Evolutionary conservation across 2,888 invertebrate species (phyloP).

Genomic region (Orthonychiurus folsomi): DNA sequence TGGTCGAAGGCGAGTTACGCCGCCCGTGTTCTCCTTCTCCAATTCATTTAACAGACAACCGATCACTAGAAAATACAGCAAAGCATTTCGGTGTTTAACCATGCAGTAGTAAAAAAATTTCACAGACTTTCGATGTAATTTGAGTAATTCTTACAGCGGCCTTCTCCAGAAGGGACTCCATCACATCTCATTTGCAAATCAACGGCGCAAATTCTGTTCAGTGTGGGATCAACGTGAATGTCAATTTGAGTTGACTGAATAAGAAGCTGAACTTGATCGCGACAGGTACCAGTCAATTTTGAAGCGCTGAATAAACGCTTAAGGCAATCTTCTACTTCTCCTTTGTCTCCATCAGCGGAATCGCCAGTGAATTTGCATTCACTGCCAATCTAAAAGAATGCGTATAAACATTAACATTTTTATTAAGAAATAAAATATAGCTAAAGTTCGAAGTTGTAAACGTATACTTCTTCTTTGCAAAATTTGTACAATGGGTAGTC

Average conservation of each 20-base stretch:
- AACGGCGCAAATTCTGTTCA: conserved; percentile 70
- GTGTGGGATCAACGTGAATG: conserved; percentile 85
- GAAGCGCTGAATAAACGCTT: conserved; percentile 70
- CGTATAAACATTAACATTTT: too few relatives aligned
- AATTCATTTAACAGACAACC: conserved; percentile 60
- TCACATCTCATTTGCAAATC: conserved; percentile 60
- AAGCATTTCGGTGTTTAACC: too few relatives aligned
- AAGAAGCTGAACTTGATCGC: conserved; percentile 74
- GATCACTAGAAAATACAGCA: conserved; percentile 58
- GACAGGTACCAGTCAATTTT: conserved; percentile 64
- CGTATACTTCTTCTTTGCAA: conserved; percentile 61
- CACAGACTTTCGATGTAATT: background rate
- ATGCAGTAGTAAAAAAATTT: conserved; percentile 43
- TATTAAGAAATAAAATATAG: too few relatives aligned
- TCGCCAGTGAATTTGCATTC: conserved; percentile 41
- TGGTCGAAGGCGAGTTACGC: conserved; percentile 49
- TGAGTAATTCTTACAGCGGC: conserved; percentile 62
- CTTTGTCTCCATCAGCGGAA: conserved; percentile 46
- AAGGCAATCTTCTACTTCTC: conserved; percentile 78
- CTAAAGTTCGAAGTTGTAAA: too few relatives aligned
- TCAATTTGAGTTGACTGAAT: conserved; percentile 79
- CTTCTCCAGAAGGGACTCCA: conserved; percentile 75
- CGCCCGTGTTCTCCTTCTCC: conserved; percentile 30
- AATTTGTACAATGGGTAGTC: conserved; percentile 76
- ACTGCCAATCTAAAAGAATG: conserved; percentile 24